These are phyloP conservation scores for Sebastes schlegelii DNA, from an alignment of 2,113 vertebrate genomes.

Conservation along the genomic window DNA sequence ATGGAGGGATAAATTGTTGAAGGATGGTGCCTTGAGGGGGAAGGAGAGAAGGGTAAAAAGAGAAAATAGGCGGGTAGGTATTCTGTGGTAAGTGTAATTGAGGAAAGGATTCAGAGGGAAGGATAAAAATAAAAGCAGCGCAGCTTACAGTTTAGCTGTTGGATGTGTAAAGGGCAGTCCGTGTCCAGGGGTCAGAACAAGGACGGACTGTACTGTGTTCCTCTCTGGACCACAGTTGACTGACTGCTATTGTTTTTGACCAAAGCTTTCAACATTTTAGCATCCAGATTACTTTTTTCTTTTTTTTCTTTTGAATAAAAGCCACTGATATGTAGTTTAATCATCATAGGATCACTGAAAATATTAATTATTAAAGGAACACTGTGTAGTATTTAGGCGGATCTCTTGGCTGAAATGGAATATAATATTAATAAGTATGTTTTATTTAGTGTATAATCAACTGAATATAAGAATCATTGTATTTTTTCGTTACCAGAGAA, in stretches of 20 bases:
- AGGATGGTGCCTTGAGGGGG: conserved; percentile 61
- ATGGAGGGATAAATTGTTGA: conserved; percentile 74
- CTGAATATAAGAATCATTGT: too few species aligned
- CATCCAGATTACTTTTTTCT: not conserved
- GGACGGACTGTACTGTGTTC: too few species aligned
- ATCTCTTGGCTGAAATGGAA: too few species aligned
- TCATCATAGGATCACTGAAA: not conserved
- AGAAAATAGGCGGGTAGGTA: conserved; percentile 16
- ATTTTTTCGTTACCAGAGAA: too few species aligned
- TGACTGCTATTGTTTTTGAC: too few species aligned
- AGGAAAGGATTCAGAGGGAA: conserved; percentile 24
- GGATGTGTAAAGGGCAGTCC: not conserved
- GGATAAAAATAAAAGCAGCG: conserved; percentile 18
- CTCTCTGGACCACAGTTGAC: too few species aligned
- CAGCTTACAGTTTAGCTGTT: not conserved
- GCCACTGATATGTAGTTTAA: not conserved
- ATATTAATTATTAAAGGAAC: too few species aligned
- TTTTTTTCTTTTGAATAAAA: not conserved
- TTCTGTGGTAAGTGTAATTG: conserved; percentile 27
- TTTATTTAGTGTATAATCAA: too few species aligned
- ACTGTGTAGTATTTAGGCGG: too few species aligned
- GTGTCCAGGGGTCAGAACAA: conserved; percentile 42
- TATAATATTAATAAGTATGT: too few species aligned
- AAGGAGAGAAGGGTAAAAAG: conserved; percentile 35
- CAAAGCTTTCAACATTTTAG: too few species aligned